Evolutionary conservation across 2,888 invertebrate species (phyloP).

Genomic region (Andrena marginata): DNA sequence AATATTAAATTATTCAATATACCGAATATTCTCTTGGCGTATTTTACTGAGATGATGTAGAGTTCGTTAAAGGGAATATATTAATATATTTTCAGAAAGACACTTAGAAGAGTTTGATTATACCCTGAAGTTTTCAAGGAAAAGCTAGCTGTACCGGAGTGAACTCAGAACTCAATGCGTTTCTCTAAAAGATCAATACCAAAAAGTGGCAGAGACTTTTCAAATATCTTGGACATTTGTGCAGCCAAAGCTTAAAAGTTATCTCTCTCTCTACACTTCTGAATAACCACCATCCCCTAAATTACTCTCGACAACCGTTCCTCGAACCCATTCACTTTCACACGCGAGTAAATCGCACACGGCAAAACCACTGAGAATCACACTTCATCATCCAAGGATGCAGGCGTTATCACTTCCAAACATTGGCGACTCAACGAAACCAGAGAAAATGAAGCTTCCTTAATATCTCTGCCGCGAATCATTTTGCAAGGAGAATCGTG

Average conservation of each 20-base stretch:
- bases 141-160: neutral
- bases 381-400: neutral
- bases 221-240: constrained; percentile 35
- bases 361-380: neutral
- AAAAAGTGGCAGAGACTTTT: constrained; percentile 37
- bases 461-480: no score
- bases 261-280: neutral
- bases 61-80: no score
- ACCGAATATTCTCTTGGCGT: neutral
- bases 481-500: no score
- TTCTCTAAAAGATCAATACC: constrained; percentile 46
- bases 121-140: neutral
- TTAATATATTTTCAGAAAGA: neutral
- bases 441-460: neutral
- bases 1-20: neutral
- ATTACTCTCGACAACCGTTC: neutral
- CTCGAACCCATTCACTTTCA: constrained; percentile 31
- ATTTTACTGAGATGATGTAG: neutral
- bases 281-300: neutral
- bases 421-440: neutral
- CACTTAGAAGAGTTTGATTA: neutral
- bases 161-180: constrained; percentile 7
- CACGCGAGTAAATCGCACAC: constrained; percentile 13
- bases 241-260: constrained; percentile 12
- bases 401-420: neutral